These are phyloP conservation scores for Hirtodrosophila cameraria DNA, from an alignment of 2,888 invertebrate species.

Conservation along the genomic window DNA sequence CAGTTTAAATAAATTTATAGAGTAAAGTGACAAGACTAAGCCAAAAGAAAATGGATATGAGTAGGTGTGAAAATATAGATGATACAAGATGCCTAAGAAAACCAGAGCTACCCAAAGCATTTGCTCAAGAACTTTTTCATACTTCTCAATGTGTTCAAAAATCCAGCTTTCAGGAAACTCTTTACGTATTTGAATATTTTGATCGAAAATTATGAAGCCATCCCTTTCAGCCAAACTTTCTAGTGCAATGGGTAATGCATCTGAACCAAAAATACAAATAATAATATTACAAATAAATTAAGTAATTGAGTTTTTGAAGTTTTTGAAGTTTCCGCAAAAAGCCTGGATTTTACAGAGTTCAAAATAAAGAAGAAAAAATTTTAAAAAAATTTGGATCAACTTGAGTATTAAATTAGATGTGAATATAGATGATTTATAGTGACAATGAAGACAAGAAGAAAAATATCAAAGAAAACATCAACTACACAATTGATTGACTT, in stretches of 20 bases:
- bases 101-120: not conserved
- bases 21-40: too few relatives aligned
- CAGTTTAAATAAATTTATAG: too few relatives aligned
- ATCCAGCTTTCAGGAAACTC: conserved; percentile 57
- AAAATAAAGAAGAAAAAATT: too few relatives aligned
- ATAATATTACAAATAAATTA: not conserved
- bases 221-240: not conserved
- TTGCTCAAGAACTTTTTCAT: conserved; percentile 27
- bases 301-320: conserved; percentile 83
- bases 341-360: too few relatives aligned
- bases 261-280: conserved; percentile 7
- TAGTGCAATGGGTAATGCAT: not conserved
- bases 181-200: conserved; percentile 25
- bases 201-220: not conserved
- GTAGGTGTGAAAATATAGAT: not conserved
- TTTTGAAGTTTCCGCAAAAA: conserved; percentile 89
- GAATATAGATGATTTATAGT: not conserved
- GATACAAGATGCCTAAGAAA: not conserved
- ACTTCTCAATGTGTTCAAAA: conserved; percentile 36
- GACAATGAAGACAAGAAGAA: not conserved
- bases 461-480: not conserved
- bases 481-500: conserved; percentile 8
- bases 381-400: too few relatives aligned
- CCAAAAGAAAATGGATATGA: not conserved
- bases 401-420: too few relatives aligned